phyloP scores from a whole-genome alignment of 1,140 invertebrate species.

The Wiebesia pumilae region DNA sequence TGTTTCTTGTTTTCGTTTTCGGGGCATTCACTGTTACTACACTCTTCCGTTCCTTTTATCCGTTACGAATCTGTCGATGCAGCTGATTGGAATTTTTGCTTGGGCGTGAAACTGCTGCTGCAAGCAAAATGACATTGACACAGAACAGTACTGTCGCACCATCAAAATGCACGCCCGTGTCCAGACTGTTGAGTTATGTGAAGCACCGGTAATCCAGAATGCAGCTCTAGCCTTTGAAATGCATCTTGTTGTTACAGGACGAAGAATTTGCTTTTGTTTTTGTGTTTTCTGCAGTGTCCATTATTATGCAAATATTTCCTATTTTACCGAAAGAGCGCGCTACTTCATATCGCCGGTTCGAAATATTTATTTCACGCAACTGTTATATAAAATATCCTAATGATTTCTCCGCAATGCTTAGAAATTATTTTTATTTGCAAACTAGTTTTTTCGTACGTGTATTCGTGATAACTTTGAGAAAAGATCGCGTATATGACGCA shows the following conservation, averaged over 20 bases:
- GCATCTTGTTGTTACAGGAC: not conserved
- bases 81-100: conserved; percentile 34
- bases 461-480: too few relatives aligned
- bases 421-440: too few relatives aligned
- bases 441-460: too few relatives aligned
- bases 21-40: not conserved
- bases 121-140: not conserved
- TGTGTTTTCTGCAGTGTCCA: not conserved
- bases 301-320: too few relatives aligned
- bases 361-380: too few relatives aligned
- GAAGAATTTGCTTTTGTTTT: not conserved
- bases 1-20: not conserved
- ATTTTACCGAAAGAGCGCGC: too few relatives aligned
- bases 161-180: conserved; percentile 4
- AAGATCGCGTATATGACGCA: too few relatives aligned
- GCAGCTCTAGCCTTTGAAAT: not conserved
- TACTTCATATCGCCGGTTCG: too few relatives aligned
- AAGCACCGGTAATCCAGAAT: not conserved
- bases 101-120: not conserved
- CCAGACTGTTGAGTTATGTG: not conserved
- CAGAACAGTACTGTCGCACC: not conserved
- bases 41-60: not conserved
- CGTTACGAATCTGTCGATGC: conserved; percentile 5
- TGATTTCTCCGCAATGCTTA: too few relatives aligned
- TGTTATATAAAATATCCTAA: too few relatives aligned